Base-by-base conservation (phyloP, 1,140 invertebrate genomes). In the Forficula auricularia region DNA sequence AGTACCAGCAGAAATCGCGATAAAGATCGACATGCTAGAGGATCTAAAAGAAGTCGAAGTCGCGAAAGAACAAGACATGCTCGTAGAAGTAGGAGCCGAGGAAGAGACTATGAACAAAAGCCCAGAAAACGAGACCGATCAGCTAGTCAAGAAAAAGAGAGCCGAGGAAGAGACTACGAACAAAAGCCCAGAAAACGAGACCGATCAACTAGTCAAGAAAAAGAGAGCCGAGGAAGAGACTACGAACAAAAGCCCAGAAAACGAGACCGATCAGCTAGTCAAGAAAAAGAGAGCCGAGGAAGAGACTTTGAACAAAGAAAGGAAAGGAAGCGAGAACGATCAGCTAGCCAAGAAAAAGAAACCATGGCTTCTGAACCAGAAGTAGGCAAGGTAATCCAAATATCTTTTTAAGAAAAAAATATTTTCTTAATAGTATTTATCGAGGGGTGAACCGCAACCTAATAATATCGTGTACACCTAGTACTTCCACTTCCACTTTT, bases 381-480 rank as follows among this genome's bases (percentile, higher is more conserved):
- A 47, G 59, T 68, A 18, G 66, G 67, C 33, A 59, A 63, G 56
- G 66, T 69, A 56, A 43, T 36, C 37, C n/a, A n/a, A n/a, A n/a
- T n/a, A n/a, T n/a, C n/a, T n/a, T n/a, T n/a, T n/a, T n/a, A n/a
- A n/a, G n/a, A n/a, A n/a, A n/a, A n/a, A n/a, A n/a, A n/a, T n/a
- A n/a, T n/a, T n/a, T n/a, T n/a, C n/a, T n/a, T n/a, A n/a, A n/a
- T n/a, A n/a, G n/a, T n/a, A n/a, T n/a, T n/a, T n/a, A 19, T n/a
- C 3, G 10, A 41, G 57, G 75, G 45, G 68, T n/a, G n/a, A n/a
- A n/a, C n/a, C n/a, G n/a, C n/a, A n/a, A n/a, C n/a, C n/a, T n/a
- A n/a, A n/a, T n/a, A n/a, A n/a, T n/a, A n/a, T n/a, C n/a, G n/a
- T n/a, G n/a, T n/a, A n/a, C n/a, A n/a, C n/a, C n/a, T n/a, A n/a